Conservation (phyloP, 2,113 vertebrate species). For the Bostrychus sinensis region DNA sequence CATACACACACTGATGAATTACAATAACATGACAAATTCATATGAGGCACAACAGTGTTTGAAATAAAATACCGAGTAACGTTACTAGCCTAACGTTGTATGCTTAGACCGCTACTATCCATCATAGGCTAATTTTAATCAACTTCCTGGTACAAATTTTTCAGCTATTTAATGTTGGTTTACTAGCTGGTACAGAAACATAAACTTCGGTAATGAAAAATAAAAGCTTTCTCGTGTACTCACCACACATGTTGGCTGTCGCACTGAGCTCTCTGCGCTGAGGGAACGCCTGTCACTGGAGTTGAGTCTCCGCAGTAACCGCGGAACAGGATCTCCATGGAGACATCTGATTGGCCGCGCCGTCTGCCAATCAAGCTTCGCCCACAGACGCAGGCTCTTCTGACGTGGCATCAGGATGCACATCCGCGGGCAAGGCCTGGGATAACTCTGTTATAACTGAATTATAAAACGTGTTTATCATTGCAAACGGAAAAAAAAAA, state of each 20-base stretch:
- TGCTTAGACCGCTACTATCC: constrained; percentile 32
- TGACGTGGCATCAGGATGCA: constrained; percentile 81
- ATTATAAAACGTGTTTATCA: too few species aligned
- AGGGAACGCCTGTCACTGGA: constrained; percentile 44
- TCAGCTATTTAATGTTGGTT: neutral
- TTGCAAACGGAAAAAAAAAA: too few species aligned
- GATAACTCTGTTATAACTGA: too few species aligned
- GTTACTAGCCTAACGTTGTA: neutral
- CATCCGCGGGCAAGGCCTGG: constrained; percentile 1
- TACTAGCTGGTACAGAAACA: too few species aligned
- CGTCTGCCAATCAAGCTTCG: constrained; percentile 40
- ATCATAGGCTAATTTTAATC: constrained; percentile 36
- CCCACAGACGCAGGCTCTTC: constrained; percentile 40
- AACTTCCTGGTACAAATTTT: neutral
- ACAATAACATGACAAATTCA: too few species aligned
- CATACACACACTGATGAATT: neutral
- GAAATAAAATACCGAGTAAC: too few species aligned
- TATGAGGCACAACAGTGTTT: too few species aligned
- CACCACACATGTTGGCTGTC: constrained; percentile 81
- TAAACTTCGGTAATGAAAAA: neutral
- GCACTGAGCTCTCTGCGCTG: constrained; percentile 34
- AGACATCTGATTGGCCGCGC: constrained; percentile 60
- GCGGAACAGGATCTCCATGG: constrained; percentile 24
- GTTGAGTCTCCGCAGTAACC: constrained; percentile 11
- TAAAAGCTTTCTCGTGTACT: constrained; percentile 45